phyloP scores from a whole-genome alignment of 53 echinoderm and acorn worm genomes.

The Patiria pectinifera region DNA sequence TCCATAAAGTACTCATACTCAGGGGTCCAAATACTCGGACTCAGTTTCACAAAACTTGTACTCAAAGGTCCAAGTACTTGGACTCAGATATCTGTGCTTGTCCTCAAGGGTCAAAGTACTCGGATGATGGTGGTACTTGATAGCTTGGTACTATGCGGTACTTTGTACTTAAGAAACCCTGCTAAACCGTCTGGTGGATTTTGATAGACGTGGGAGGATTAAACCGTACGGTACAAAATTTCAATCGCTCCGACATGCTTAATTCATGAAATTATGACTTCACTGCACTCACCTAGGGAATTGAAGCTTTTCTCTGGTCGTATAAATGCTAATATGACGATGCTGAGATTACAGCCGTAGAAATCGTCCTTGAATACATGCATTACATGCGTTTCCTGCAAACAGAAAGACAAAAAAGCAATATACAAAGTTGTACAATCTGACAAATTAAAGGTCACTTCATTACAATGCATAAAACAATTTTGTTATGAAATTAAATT shows the following conservation, averaged over 20 bases:
- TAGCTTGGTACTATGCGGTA: no score
- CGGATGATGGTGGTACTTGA: no score
- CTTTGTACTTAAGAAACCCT: no score
- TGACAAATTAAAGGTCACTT: no score
- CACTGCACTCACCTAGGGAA: constrained; percentile 79
- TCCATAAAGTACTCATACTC: no score
- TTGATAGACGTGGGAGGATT: neutral
- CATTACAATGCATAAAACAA: no score
- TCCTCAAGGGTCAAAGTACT: no score
- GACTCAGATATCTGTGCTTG: no score
- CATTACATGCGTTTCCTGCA: constrained; percentile 92
- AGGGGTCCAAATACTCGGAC: no score
- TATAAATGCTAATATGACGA: constrained; percentile 79
- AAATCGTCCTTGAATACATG: constrained; percentile 94
- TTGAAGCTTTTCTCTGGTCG: constrained; percentile 82
- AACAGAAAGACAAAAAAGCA: neutral
- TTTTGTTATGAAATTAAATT: neutral
- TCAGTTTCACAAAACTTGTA: no score
- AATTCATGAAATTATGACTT: neutral
- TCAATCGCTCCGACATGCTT: neutral
- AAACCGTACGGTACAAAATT: neutral
- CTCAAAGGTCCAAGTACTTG: no score
- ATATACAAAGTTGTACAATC: neutral
- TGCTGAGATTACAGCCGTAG: constrained; percentile 82
- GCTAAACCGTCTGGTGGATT: no score